These are phyloP conservation scores for Centropus unirufus DNA, from an alignment of 2,113 vertebrate species.

Conservation along the genomic window DNA sequence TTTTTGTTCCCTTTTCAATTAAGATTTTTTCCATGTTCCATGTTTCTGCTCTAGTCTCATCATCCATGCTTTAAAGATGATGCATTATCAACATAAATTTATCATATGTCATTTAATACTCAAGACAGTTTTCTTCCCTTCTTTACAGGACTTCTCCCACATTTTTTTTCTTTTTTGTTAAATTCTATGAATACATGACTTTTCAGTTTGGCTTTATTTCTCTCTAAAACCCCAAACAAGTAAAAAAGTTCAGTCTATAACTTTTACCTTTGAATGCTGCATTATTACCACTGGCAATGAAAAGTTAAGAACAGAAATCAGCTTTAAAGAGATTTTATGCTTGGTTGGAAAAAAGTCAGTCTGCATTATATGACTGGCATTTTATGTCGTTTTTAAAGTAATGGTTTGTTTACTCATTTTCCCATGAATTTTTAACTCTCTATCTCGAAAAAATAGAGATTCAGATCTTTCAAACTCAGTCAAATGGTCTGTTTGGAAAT, in stretches of 20 bases:
- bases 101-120: conserved; percentile 19
- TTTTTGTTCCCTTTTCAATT: conserved; percentile 30
- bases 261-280: neutral
- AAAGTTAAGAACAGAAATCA: neutral
- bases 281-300: neutral
- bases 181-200: neutral
- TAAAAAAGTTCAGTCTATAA: neutral
- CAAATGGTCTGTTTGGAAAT: neutral
- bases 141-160: neutral
- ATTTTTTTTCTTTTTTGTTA: neutral
- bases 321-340: conserved; percentile 20
- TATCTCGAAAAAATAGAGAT: neutral
- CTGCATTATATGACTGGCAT: neutral
- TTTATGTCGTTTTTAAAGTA: neutral
- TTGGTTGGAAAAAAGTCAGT: neutral
- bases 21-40: neutral
- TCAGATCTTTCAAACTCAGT: neutral
- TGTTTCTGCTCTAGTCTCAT: neutral
- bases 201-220: conserved; percentile 10
- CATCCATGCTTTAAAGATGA: neutral
- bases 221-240: neutral
- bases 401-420: neutral
- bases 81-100: conserved; percentile 30
- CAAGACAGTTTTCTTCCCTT: neutral
- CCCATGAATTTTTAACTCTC: neutral